Evolutionary conservation across 1,140 invertebrate genomes (phyloP), one percentile per base, ranked within the genome.

Genomic region (Eufriesea mexicana): DNA sequence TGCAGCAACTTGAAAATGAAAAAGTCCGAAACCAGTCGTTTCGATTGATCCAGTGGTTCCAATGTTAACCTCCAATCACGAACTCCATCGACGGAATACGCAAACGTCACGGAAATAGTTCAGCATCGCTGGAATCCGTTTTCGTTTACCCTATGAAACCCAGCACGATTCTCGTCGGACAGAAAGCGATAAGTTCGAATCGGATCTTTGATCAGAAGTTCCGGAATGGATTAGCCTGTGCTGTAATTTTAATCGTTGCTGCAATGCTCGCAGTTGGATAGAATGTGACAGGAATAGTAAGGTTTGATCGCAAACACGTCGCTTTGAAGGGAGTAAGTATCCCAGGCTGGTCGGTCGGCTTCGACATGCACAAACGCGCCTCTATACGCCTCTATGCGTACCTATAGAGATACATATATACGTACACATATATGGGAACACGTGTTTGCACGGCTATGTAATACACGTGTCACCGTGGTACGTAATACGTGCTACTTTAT

Each of bases 401-500:
- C 9, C 6, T 35, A 14, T 47, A 20, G 20, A n/a, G 35, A 57
- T 7, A 68, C 23, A 57, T 20, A 61, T 28, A 45, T 9, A 35
- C 12, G 23, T 28, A 47, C 20, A 16, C 16, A 35, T 57, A 54
- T 64, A 35, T 35, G 18, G 42, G n/a, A 1, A 49, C 23, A 23
- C 16, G 54, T 66, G 45, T 64, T 55, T 80, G 45, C 54, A 61
- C 61, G 55, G 47, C 68, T 78, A 71, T 78, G 82, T 82, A 71
- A 81, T 84, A 82, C 86, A 85, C 74, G 86, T 78, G 75, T 87
- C 83, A 51, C 64, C 61, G 61, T 62, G 84, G 79, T 76, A 84
- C 68, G 73, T 84, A 86, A 74, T 79, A 87, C 75, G 79, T 74
- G 87, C 83, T 88, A 88, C 86, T 88, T 88, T 88, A 81, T 84